A percentile compares a stretch with the other conserved stretches of the same genome.
These are phyloP conservation scores for Danionella dracula DNA, from an alignment of 2,797 vertebrate species.

Conservation along the genomic window DNA sequence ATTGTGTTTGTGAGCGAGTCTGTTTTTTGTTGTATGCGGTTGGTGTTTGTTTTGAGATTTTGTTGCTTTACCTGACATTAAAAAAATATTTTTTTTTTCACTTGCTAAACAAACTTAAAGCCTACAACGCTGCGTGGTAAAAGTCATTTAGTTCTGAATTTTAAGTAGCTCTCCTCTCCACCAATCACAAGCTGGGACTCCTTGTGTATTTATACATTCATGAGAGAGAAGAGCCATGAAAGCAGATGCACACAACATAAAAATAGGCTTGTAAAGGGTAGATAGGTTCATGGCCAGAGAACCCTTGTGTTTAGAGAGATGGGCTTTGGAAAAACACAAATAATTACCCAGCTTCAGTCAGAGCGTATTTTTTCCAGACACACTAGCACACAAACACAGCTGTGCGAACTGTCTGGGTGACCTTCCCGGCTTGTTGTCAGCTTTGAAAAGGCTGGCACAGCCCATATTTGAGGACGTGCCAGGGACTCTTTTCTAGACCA, in stretches of 20 bases:
- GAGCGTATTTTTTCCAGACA: constrained; percentile 51
- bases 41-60: no score
- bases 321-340: constrained; percentile 59
- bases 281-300: constrained; percentile 58
- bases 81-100: no score
- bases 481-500: background rate
- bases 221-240: constrained; percentile 52
- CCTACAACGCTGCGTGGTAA: constrained; percentile 42
- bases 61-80: no score
- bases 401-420: background rate
- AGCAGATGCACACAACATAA: constrained; percentile 51
- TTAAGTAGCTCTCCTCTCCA: constrained; percentile 31
- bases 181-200: constrained; percentile 46
- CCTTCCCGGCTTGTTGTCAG: constrained; percentile 3
- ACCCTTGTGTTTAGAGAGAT: constrained; percentile 52
- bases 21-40: background rate
- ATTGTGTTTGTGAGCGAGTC: constrained; percentile 43
- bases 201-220: constrained; percentile 67
- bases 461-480: background rate
- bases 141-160: constrained; percentile 40
- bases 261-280: constrained; percentile 61
- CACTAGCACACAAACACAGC: constrained; percentile 22
- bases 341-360: constrained; percentile 67
- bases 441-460: constrained; percentile 19
- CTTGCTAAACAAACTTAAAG: no score